Percentiles rank a stretch among this genome's conserved stretches.
phyloP scores from a whole-genome alignment of 2,797 vertebrate genomes.

The Gymnodraco acuticeps region DNA sequence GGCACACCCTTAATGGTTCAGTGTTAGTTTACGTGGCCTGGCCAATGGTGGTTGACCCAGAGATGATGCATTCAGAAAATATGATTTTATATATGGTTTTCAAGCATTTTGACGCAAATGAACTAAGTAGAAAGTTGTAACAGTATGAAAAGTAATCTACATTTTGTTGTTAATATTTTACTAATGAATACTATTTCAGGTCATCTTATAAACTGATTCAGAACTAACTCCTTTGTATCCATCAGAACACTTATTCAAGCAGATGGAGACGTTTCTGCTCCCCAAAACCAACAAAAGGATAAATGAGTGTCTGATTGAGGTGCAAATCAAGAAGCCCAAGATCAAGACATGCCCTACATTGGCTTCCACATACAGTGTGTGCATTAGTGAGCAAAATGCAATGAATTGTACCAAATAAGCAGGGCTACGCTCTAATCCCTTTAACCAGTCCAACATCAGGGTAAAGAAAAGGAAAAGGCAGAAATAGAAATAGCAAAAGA shows the following conservation, averaged over 20 bases:
- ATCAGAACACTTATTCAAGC: not conserved
- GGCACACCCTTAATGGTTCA: no score
- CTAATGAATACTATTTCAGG: not conserved
- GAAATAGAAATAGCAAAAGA: not conserved
- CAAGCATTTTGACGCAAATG: not conserved
- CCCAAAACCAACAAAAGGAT: not conserved
- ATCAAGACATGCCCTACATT: not conserved
- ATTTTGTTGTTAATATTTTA: not conserved
- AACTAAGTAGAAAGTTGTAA: not conserved
- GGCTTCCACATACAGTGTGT: not conserved
- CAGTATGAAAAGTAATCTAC: not conserved
- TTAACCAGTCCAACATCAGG: not conserved
- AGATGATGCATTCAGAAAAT: not conserved
- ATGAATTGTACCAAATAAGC: not conserved
- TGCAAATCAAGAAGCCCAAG: not conserved
- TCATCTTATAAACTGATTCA: not conserved
- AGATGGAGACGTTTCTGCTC: not conserved
- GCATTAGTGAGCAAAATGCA: not conserved
- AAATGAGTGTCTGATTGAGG: constrained; percentile 1
- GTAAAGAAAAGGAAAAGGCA: not conserved
- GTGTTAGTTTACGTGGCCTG: no score
- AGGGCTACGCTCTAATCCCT: not conserved
- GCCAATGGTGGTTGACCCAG: no score
- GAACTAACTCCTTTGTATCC: not conserved
- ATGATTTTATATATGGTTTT: not conserved